These are phyloP conservation scores for Numenius arquata DNA, from an alignment of 2,113 vertebrate genomes.

Conservation along the genomic window DNA sequence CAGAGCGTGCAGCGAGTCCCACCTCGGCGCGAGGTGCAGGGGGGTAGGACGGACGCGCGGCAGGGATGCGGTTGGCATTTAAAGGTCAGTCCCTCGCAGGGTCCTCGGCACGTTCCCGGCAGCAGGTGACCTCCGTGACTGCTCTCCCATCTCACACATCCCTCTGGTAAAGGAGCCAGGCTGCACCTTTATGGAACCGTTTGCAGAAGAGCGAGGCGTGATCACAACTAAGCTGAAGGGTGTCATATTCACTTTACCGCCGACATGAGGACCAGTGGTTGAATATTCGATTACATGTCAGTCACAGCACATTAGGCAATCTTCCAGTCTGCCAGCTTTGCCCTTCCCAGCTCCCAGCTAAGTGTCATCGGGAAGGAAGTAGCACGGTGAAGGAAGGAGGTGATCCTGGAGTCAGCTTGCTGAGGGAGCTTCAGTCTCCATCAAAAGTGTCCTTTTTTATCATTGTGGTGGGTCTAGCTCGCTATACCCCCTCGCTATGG, in stretches of 20 bases:
- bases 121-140: constrained; percentile 52
- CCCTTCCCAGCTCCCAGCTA: constrained; percentile 56
- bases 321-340: constrained; percentile 68
- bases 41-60: no score
- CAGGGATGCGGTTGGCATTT: neutral
- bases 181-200: constrained; percentile 54
- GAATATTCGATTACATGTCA: constrained; percentile 67
- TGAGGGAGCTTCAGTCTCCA: neutral
- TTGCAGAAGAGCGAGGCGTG: constrained; percentile 53
- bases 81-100: constrained; percentile 43
- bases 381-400: neutral
- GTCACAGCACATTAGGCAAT: constrained; percentile 70
- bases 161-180: neutral
- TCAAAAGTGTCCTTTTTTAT: neutral
- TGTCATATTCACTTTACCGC: constrained; percentile 41
- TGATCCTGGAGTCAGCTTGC: neutral
- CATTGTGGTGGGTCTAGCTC: neutral
- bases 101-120: neutral
- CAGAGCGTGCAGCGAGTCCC: neutral
- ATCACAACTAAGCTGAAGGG: constrained; percentile 54
- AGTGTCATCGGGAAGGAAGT: constrained; percentile 54
- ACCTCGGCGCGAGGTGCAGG: neutral
- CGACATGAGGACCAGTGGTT: constrained; percentile 56
- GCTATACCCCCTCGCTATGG: neutral
- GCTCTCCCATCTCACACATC: constrained; percentile 52